Base-by-base conservation (phyloP, 2,888 invertebrate species). In the Drosophila subsilvestris region DNA sequence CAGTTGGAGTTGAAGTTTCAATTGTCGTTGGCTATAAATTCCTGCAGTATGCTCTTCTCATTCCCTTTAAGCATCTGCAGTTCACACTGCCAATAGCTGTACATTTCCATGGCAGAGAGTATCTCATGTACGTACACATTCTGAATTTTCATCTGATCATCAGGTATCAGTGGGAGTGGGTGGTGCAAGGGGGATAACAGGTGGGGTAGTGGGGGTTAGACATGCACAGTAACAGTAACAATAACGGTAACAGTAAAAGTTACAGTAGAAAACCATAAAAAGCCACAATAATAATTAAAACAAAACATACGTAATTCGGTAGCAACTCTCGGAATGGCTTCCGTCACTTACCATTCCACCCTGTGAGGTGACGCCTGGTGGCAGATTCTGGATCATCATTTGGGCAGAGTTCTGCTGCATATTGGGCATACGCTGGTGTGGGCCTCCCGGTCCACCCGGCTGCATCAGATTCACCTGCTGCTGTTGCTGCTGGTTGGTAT, bases 381-480 rank as follows among this genome's bases (percentile, higher is more conserved):
- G 81, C 54, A 90, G 78, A 66, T 80, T 86, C 53, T 90, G 86
- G 65, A 91, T 86, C 80, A 91, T 91, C 91, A 92, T 90, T 37
- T 37, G 37, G 75, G 91, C 77, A 73, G 37, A 14, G 37, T 2
- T 37, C 37, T 90, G 91, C 75, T 91, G 91, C 90, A 92, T 92
- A 51, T 89, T 86, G 14, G 91, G 90, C 91, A 92, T 91, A 22
- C 92, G 88, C 63, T 90, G 91, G 69, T 91, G 92, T 0, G 79
- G 72, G 0, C 73, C 71, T 3, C 71, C 69, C 27, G 90, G 93
- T 50, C 93, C 91, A 17, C 84, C 83, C 58, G 90, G 90, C 37
- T 75, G 89, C 83, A 88, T 83, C 5, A 88, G 69, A 59, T 63
- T 84, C 1, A 83, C 88, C 50, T 88, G 86, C 58, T 84, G 87